Percentiles rank a stretch among this genome's conserved stretches.
phyloP scores from a whole-genome alignment of 1,140 invertebrate species.

The Gonioctena quinquepunctata region DNA sequence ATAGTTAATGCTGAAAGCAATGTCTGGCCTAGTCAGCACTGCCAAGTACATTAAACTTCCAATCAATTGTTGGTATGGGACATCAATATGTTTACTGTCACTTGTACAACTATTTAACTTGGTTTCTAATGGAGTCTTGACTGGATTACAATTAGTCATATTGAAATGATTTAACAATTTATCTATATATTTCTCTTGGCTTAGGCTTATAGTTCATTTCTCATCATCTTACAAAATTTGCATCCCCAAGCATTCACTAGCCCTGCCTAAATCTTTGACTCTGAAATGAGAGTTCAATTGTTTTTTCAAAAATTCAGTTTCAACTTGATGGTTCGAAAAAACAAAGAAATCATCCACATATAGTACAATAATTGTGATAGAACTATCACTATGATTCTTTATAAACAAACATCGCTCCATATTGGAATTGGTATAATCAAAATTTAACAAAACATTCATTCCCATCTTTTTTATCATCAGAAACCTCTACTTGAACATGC shows the following conservation, averaged over 20 bases:
- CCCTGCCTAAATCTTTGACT: constrained; percentile 36
- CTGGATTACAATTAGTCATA: constrained; percentile 9
- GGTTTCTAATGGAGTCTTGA: constrained; percentile 12
- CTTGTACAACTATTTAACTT: constrained; percentile 15
- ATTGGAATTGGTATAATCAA: constrained; percentile 47
- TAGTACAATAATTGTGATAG: too few relatives aligned
- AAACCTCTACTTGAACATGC: background rate
- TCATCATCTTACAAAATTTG: constrained; percentile 15
- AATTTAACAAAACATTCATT: constrained; percentile 39
- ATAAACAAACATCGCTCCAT: constrained; percentile 34
- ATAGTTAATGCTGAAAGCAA: constrained; percentile 37
- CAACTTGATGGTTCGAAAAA: constrained; percentile 39
- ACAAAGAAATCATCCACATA: constrained; percentile 54
- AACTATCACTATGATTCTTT: constrained; percentile 25
- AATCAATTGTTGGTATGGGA: constrained; percentile 29
- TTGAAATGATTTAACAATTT: constrained; percentile 3
- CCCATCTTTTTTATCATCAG: background rate
- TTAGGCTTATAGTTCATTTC: constrained; percentile 11
- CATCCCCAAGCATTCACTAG: constrained; percentile 36
- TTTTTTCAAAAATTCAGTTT: constrained; percentile 12
- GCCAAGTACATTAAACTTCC: too few relatives aligned
- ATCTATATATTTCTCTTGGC: constrained; percentile 20
- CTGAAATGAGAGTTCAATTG: constrained; percentile 28
- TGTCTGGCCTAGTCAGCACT: constrained; percentile 57
- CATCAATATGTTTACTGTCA: constrained; percentile 39